Evolutionary conservation across 2,888 invertebrate genomes (phyloP).

Genomic region (Drosophila nigritarsus): DNA sequence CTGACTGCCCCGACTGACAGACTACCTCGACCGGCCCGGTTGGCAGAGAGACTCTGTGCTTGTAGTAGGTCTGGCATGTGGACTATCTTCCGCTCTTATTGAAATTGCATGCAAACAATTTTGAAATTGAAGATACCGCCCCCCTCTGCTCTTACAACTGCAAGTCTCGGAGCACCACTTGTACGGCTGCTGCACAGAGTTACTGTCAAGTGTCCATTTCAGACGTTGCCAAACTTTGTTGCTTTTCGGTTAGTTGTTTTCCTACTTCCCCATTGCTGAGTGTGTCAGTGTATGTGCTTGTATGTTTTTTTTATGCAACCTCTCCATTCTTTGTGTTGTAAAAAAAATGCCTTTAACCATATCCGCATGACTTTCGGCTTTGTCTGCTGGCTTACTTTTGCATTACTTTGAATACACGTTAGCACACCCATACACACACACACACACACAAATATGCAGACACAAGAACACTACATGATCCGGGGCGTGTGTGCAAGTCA

Average conservation of each 20-base stretch:
- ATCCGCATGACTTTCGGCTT: conserved; percentile 68
- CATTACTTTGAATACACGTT: conserved; percentile 53
- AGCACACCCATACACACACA: conserved; percentile 21
- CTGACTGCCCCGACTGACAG: conserved; percentile 10
- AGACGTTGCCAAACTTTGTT: conserved; percentile 70
- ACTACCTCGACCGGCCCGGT: conserved; percentile 9
- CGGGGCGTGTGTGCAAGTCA: conserved; percentile 49
- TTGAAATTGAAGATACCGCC: conserved; percentile 75
- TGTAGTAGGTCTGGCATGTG: conserved; percentile 42
- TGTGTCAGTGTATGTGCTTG: conserved; percentile 11
- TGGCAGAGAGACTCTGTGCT: conserved; percentile 14
- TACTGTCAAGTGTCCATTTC: conserved; percentile 79
- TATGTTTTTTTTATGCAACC: conserved; percentile 11
- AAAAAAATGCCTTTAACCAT: conserved; percentile 34
- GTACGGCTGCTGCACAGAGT: conserved; percentile 64
- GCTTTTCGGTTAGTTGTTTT: conserved; percentile 61
- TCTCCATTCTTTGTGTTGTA: conserved; percentile 11
- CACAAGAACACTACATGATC: background rate
- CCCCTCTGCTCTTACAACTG: background rate
- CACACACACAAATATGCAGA: conserved; percentile 8
- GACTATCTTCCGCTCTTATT: conserved; percentile 64
- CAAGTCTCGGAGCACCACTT: conserved; percentile 60
- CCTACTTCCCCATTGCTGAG: conserved; percentile 5
- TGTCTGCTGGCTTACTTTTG: conserved; percentile 52
- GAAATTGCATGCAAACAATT: conserved; percentile 81